Evolutionary conservation across 2,113 vertebrate genomes (phyloP).

Genomic region (Aspiorhynchus laticeps): DNA sequence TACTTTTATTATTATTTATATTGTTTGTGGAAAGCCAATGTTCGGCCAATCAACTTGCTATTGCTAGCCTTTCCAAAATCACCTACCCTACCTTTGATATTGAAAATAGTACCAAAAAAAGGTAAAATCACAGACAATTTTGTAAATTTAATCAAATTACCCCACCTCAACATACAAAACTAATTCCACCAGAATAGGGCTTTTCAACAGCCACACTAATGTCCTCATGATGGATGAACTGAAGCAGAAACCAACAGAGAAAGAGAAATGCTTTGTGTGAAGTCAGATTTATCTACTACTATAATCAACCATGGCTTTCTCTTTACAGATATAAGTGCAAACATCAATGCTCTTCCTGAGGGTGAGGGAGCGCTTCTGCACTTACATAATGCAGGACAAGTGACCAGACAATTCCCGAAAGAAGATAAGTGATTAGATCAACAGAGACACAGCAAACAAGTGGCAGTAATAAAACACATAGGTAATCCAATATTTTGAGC

Average conservation of each 20-base stretch:
- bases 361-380: neutral
- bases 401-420: constrained; percentile 13
- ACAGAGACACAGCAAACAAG: neutral
- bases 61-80: too few relatives aligned
- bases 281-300: neutral
- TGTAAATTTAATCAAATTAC: neutral
- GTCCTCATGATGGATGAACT: neutral
- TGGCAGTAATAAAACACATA: constrained; percentile 17
- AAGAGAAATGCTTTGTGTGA: neutral
- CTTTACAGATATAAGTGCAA: constrained; percentile 27
- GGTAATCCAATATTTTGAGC: neutral
- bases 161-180: neutral
- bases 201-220: neutral
- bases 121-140: too few relatives aligned
- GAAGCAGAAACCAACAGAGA: neutral
- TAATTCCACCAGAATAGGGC: neutral
- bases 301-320: neutral
- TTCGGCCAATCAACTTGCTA: too few relatives aligned
- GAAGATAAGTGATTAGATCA: constrained; percentile 38
- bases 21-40: too few relatives aligned
- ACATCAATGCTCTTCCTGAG: constrained; percentile 25
- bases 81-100: too few relatives aligned
- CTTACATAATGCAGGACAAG: constrained; percentile 43
- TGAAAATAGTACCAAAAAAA: too few relatives aligned
- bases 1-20: too few relatives aligned